phyloP scores from a whole-genome alignment of 2,113 vertebrate genomes.

The Sphaerodactylus townsendi region DNA sequence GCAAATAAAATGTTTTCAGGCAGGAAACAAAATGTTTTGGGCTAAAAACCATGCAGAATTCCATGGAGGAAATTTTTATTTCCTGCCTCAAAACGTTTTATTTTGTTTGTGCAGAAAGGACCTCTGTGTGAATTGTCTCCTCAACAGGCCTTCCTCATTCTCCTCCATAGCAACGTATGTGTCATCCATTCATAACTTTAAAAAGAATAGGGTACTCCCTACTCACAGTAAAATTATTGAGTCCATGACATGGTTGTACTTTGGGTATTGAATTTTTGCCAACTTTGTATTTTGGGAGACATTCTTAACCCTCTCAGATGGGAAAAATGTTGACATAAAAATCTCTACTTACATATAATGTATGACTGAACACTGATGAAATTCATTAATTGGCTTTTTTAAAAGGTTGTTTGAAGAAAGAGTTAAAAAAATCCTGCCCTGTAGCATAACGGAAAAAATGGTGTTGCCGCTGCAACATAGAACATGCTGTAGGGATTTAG shows the following conservation, averaged over 20 bases:
- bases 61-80: too few species aligned
- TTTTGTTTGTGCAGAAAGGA: too few species aligned
- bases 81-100: too few species aligned
- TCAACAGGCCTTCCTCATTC: neutral
- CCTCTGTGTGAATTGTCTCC: too few species aligned
- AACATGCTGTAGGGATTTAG: slow-evolving; percentile 35
- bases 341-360: neutral
- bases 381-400: slow-evolving; percentile 15
- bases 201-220: neutral
- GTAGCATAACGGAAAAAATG: slow-evolving; percentile 30
- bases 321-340: neutral
- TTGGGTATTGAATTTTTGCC: neutral
- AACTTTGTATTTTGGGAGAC: neutral
- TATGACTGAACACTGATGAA: neutral
- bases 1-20: too few species aligned
- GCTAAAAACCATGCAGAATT: too few species aligned
- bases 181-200: neutral
- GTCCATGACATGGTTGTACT: neutral
- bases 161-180: neutral
- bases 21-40: too few species aligned
- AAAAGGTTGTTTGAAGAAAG: slow-evolving; percentile 39
- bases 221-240: neutral
- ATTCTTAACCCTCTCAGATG: neutral
- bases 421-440: slow-evolving; percentile 16
- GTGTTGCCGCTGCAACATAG: slow-evolving; percentile 28